phyloP scores from a whole-genome alignment of 2,113 vertebrate genomes.

The Corythoichthys haematopterus region DNA sequence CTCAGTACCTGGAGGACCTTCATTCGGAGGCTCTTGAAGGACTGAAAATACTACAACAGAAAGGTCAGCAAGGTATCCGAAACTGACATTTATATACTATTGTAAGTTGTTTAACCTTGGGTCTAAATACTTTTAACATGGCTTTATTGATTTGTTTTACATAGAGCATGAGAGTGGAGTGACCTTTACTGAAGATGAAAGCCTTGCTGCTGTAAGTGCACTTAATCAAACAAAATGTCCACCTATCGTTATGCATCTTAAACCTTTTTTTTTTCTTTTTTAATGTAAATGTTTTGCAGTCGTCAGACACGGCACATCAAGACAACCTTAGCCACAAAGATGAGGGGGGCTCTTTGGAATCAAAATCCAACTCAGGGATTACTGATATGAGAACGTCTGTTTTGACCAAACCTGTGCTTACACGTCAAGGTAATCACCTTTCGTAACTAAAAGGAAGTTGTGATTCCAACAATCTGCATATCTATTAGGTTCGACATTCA shows the following conservation, averaged over 20 bases:
- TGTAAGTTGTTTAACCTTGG: not conserved
- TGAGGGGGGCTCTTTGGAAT: constrained; percentile 51
- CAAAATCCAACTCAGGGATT: constrained; percentile 38
- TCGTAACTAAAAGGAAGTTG: not conserved
- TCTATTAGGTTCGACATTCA: constrained; percentile 86
- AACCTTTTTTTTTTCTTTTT: not conserved
- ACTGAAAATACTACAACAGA: constrained; percentile 85
- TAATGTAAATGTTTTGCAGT: constrained; percentile 52
- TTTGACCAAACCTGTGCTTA: constrained; percentile 54
- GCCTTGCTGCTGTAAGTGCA: constrained; percentile 52
- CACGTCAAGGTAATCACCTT: constrained; percentile 63
- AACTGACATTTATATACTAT: not conserved
- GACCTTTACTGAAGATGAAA: constrained; percentile 78
- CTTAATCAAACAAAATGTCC: not conserved
- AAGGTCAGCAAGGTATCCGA: constrained; percentile 68
- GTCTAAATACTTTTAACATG: not conserved
- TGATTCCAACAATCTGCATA: not conserved
- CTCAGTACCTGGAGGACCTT: constrained; percentile 87
- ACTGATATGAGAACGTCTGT: constrained; percentile 44
- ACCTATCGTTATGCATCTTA: not conserved
- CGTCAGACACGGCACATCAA: constrained; percentile 53
- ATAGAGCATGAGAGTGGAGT: constrained; percentile 78
- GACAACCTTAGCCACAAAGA: constrained; percentile 74
- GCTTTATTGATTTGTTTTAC: constrained; percentile 16
- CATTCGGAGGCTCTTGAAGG: constrained; percentile 90